Evolutionary conservation across 2,888 invertebrate species (phyloP), one percentile per base, ranked within the genome.

Genomic region (Drosophila dives): DNA sequence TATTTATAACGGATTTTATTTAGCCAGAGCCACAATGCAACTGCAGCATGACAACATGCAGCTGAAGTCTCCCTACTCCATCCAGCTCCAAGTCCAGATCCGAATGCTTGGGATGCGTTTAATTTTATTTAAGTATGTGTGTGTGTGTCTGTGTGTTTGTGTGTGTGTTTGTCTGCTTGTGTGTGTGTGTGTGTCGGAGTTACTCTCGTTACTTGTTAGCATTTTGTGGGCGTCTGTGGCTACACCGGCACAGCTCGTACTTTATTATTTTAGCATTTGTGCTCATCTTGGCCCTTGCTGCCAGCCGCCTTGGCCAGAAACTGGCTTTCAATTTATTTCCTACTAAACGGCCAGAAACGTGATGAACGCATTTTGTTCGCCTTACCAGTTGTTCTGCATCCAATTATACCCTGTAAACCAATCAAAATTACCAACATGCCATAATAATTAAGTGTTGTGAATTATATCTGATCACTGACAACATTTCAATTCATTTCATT

Each of bases 311-410:
- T 20, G 17, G 48, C 65, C 54, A 54, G 36, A 59, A 56, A 55
- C 53, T 45, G 77, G 60, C 64, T 70, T 60, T 64, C 66, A 74
- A 83, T 86, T 69, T 86, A 83, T 86, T 80, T 82, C 66, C 49
- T 69, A 83, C 83, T 80, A 76, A 83, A 76, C 68, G 81, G 62
- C 68, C 63, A 64, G 80, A 86, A 82, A 86, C 82, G 82, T 82
- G 87, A 82, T 86, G 84, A 86, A 82, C 82, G 87, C 82, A 86
- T 82, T 86, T 83, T 77, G 60, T 72, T 60, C 64, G 65, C 45
- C 55, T 60, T 50, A 7, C 58, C 38, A 36, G 11, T 40, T 38
- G n/a, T 20, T 26, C 33, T 29, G 40, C 49, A 61, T 32, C 34
- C 32, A n/a, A 12, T 26, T 15, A 68, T 67, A 68, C 67, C 67